phyloP scores from a whole-genome alignment of 2,888 invertebrate species.

The Lamellibrachia columna region DNA sequence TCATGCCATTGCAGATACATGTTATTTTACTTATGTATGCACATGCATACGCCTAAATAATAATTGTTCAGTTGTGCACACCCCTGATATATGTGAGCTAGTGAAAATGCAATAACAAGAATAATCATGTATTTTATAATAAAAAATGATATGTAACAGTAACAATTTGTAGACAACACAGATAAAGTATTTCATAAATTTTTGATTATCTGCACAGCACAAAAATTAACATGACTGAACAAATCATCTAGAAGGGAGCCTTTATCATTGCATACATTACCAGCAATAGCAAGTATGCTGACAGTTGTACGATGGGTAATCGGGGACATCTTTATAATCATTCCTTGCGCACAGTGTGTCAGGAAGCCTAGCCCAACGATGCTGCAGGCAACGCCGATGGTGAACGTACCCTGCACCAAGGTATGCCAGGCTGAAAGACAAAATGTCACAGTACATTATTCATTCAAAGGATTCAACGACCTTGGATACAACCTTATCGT shows the following conservation, averaged over 20 bases:
- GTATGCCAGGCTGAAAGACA: constrained; percentile 35
- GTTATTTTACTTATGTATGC: not conserved
- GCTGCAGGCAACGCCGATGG: constrained; percentile 38
- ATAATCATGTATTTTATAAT: not conserved
- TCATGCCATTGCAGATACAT: not conserved
- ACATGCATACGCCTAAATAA: not conserved
- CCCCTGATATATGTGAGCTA: not conserved
- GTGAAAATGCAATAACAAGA: not conserved
- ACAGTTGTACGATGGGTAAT: constrained; percentile 30
- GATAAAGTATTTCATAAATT: not conserved
- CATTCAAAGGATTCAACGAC: not conserved
- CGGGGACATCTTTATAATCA: constrained; percentile 30
- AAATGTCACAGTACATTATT: not conserved
- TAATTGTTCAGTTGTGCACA: not conserved
- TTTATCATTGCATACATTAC: constrained; percentile 18
- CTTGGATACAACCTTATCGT: too few relatives aligned
- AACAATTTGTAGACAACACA: not conserved
- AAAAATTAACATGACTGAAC: not conserved
- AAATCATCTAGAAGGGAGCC: not conserved
- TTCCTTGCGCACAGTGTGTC: constrained; percentile 33
- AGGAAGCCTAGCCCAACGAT: constrained; percentile 34
- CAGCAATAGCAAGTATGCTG: constrained; percentile 34
- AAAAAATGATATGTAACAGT: not conserved
- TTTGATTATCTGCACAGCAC: not conserved
- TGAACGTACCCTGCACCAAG: constrained; percentile 37